Base-by-base conservation (phyloP, 2,113 vertebrate species). In the Phodopus roborovskii region DNA sequence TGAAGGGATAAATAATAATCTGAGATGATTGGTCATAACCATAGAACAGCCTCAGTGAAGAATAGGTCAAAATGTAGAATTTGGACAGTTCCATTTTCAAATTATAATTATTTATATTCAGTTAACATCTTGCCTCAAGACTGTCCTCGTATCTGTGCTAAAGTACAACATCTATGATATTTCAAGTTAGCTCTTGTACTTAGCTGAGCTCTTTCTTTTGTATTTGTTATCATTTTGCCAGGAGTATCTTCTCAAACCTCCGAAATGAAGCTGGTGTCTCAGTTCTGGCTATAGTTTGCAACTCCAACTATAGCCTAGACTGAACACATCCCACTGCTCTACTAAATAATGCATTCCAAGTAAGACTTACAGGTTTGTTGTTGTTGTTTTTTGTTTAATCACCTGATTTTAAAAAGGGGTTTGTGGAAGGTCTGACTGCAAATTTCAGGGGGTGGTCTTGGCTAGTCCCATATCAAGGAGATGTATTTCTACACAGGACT, bases 121-220 rank as follows among this genome's bases (percentile, higher is more conserved):
- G 89, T 83, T 79, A 42, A 48, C 90, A 58, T 50, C 60, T 93
- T 94, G 60, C 94, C 71, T 39, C 68, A 90, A 88, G 42, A 75
- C 0, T 60, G 94, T 90, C 48, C 39, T 91, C 68, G 91, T 1
- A 50, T 5, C 30, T 75, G 89, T 75, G 50, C 70, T 71, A 68
- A 92, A 92, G 58, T 50, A 48, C 68, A 39, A 16, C 28, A 6
- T 81, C 75, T 26, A 50, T 39, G 33, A 74, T 3, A 2, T 92
- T 92, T 64, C 45, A 39, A 94, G 15, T 12, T 71, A 64, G 79
- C 22, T 73, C 66, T 94, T 91, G 19, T 74, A 45, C 30, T 22
- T 90, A 84, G 16, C 4, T 82, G 83, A 60, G 66, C 28, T 91
- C 26, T 33, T 88, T 60, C 62, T 90, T 78, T 90, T 60, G 8